Percentiles rank a stretch among this genome's conserved stretches.
Evolutionary conservation across 2,888 invertebrate genomes (phyloP).

Genomic region (Tinea semifulvella): DNA sequence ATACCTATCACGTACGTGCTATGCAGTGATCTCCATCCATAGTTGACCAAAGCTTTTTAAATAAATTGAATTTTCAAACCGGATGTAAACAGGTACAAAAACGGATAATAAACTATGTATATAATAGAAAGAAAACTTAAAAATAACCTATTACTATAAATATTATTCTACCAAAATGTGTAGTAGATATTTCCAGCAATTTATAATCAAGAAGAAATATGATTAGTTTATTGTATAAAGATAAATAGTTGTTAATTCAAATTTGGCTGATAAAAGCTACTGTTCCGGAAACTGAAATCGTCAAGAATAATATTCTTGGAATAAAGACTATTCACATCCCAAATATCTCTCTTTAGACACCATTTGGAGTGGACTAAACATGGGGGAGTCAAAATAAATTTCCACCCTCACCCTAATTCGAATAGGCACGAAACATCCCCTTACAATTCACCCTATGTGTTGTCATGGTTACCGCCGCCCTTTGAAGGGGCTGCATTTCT

Average conservation of each 20-base stretch:
- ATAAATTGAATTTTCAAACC: neutral
- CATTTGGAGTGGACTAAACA: conserved; percentile 30
- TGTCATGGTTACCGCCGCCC: conserved; percentile 39
- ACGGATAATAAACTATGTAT: no score
- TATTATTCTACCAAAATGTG: neutral
- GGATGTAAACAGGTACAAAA: no score
- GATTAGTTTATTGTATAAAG: conserved; percentile 6
- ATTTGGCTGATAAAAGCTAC: conserved; percentile 1
- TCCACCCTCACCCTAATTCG: conserved; percentile 56
- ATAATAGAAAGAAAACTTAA: no score
- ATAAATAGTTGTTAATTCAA: neutral
- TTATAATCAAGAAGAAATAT: neutral
- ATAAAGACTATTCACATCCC: conserved; percentile 57
- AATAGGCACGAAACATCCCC: conserved; percentile 41
- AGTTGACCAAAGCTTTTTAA: conserved; percentile 1
- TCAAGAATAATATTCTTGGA: conserved; percentile 14
- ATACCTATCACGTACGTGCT: conserved; percentile 13
- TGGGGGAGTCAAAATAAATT: conserved; percentile 52
- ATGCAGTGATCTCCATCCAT: neutral
- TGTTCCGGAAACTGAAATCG: conserved; percentile 9
- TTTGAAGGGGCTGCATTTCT: conserved; percentile 33
- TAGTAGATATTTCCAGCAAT: no score
- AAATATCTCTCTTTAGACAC: conserved; percentile 50
- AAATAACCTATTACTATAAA: neutral
- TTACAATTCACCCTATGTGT: conserved; percentile 41